Conservation (phyloP, 1,140 invertebrate genomes). For the Trichogramma pretiosum region DNA sequence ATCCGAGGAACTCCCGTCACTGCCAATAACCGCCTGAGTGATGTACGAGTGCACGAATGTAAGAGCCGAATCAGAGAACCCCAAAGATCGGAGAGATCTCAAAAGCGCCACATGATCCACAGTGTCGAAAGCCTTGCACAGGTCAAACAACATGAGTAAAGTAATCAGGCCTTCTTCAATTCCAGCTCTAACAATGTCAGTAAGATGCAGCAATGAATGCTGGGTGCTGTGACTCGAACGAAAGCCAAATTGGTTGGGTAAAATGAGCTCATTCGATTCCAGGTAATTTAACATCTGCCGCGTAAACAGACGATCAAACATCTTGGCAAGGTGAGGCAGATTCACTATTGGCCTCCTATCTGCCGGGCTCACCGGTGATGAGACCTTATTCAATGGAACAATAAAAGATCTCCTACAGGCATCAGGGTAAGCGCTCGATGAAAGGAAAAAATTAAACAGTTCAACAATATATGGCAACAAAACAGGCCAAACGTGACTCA, state of each 20-base stretch:
- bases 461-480: slow-evolving; percentile 5
- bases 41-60: neutral
- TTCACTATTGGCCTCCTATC: neutral
- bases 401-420: neutral
- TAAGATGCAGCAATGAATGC: neutral
- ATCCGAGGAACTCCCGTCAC: neutral
- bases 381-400: neutral
- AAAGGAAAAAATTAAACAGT: slow-evolving; percentile 5
- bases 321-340: neutral
- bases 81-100: neutral
- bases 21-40: too few species aligned
- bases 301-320: neutral
- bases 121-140: too few species aligned
- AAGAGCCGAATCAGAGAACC: neutral
- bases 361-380: neutral
- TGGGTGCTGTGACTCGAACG: neutral
- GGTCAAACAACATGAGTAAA: too few species aligned
- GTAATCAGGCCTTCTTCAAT: neutral
- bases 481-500: too few species aligned
- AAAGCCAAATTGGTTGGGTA: neutral
- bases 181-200: neutral
- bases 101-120: neutral
- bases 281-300: neutral
- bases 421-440: neutral
- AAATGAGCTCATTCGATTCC: neutral